Base-by-base conservation (phyloP, 2,888 invertebrate species). In the Lasioglossum pauxillum region DNA sequence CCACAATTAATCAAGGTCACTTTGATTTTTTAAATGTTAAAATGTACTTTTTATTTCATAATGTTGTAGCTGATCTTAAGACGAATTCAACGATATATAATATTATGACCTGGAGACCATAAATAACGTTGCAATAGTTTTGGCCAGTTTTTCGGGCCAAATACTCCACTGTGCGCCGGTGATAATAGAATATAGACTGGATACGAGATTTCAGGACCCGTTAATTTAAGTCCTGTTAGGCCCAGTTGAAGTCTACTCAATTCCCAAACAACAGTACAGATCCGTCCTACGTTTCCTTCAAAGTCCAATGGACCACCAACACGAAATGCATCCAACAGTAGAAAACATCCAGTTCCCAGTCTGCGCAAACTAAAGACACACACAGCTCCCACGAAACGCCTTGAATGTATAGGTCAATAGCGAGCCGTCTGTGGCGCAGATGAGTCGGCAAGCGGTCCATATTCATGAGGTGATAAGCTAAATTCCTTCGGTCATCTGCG, bases 381-480 rank as follows among this genome's bases (percentile, higher is more conserved):
- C n/a, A n/a, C 10, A 5, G 60, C 27, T 27, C 16, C 27, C 27
- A 16, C 60, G 27, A 14, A 14, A 14, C 64, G 67, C 8, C 67
- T 7, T 0, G 35, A 67, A 35, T 67, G 35, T 7, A 35, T 8
- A 19, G 67, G 67, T 67, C 35, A 67, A 67, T 19, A 35, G 31
- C 2, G 35, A 67, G 14, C 31, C 35, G 35, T 31, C 64, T 31
- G 27, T 19, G 60, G 35, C 67, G 35, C 67, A 8, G 67, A 35
- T 35, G 67, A 67, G 19, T 16, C 64, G 5, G 64, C 16, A 31
- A 31, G 7, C 31, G 64, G 31, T 67, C 67, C 67, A 67, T 67
- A 67, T 67, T 67, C 35, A 67, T 67, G 67, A 35, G 67, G 67
- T 67, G 31, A 67, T 35, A 67, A 67, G 67, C 67, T 35, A 35